Evolutionary conservation across 2,113 vertebrate genomes (phyloP), one percentile per base, ranked within the genome.

Genomic region (Ctenodactylus gundi): DNA sequence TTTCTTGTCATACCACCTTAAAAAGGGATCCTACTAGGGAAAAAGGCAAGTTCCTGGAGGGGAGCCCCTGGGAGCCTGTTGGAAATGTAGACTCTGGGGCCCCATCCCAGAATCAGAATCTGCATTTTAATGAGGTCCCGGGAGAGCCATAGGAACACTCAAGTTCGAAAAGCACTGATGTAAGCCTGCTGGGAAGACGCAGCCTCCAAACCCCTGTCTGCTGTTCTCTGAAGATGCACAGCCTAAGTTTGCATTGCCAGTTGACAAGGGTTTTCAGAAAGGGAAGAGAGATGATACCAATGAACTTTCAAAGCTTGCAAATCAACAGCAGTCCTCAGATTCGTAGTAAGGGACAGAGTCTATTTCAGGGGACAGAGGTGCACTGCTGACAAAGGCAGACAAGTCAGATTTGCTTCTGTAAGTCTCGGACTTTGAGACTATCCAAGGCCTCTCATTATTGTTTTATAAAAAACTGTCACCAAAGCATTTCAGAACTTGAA

Each of bases 401-500:
- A 49, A 85, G 39, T 0, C 1, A 57, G 75, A 93, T 68, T 93
- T n/a, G 2, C 78, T 83, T 87, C 67, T 64, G 21, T 81, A 58
- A 11, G 46, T 72, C 57, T 91, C 90, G 86, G 82, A 95, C 73
- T 92, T 78, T 81, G 73, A 96, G 92, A 93, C 57, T 86, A 65
- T 44, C 68, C 55, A 90, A 64, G 41, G 62, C 57, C 57, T 85
- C 72, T 81, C 83, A 57, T 60, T 94, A 53, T 88, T 96, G n/a
- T 94, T 96, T 91, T 85, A 75, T 51, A 88, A 95, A 91, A n/a
- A 93, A 65, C 62, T 81, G 67, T 93, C 76, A 10, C 83, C 87
- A 96, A 94, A 88, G 27, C 58, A 68, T 92, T 93, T 95, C 92
- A 96, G 97, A 93, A 80, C 55, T 91, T 51, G 75, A 93, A 83